Evolutionary conservation across 1,140 invertebrate genomes (phyloP), one percentile per base, ranked within the genome.

Genomic region (Dryas iulia): DNA sequence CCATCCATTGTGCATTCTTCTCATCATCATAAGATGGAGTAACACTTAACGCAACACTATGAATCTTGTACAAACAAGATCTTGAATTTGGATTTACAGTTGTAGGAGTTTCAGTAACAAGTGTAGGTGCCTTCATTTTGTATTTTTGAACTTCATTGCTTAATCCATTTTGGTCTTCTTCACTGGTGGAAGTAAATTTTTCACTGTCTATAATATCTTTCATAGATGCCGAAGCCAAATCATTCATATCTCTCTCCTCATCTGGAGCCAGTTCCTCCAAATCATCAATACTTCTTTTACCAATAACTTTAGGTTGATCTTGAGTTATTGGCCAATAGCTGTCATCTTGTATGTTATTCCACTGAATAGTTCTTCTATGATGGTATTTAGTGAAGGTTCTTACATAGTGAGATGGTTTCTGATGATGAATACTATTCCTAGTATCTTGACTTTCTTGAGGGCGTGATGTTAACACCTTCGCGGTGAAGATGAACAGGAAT

Each of bases 301-400:
- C 76, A 24, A 83, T 77, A 33, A 75, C 62, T 58, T 77, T 86
- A 28, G 77, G 77, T 7, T 82, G 79, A 28, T 88, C 82, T 63
- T 86, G 79, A 59, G 74, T 77, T 1, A 75, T 25, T 59, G 80
- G 79, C 89, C 87, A 89, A 59, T 87, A 76, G 52, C 78, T 77
- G 21, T 69, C 30, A 57, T 86, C 83, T 26, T 82, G 76, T n/a
- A 74, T 39, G 33, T 79, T 84, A 47, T 87, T 88, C 84, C 83
- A 85, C 56, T 86, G 85, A 14, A 82, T 91, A 47, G 85, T 87
- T 66, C 89, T 78, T 69, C 87, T 88, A 26, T 91, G 89, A 56
- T 91, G 89, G 31, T 91, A 91, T 79, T 90, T 91, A 10, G 86
- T 91, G 61, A 91, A 91, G 23, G 87, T 91, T 53, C 89, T 77